phyloP scores from a whole-genome alignment of 2,797 vertebrate genomes.

The Labeo calbasu region DNA sequence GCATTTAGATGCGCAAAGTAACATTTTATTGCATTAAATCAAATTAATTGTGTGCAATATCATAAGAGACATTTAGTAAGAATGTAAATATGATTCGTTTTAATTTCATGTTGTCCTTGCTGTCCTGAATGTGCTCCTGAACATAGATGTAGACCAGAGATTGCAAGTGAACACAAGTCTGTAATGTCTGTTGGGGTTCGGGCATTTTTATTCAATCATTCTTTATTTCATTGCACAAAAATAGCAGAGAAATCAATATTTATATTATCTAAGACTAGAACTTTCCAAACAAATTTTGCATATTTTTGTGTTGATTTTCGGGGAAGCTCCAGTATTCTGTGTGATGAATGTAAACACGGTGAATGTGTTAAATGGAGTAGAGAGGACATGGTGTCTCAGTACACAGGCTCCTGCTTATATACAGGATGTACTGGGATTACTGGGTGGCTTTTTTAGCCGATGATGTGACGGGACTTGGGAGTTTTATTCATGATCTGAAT shows the following conservation, averaged over 20 bases:
- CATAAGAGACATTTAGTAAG: neutral
- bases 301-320: neutral
- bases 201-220: neutral
- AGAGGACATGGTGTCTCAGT: conserved; percentile 11
- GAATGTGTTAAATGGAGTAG: conserved; percentile 34
- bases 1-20: neutral
- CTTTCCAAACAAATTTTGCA: neutral
- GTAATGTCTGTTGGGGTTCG: neutral
- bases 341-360: conserved; percentile 23
- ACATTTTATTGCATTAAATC: neutral
- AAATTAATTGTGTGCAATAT: neutral
- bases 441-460: conserved; percentile 46
- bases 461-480: conserved; percentile 47
- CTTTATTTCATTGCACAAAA: neutral
- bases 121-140: too few species aligned
- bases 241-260: neutral
- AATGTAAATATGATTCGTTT: neutral
- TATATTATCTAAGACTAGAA: neutral
- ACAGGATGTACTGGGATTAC: conserved; percentile 50
- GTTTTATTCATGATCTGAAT: conserved; percentile 58
- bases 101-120: neutral
- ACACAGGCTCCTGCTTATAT: conserved; percentile 23
- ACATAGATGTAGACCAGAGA: neutral
- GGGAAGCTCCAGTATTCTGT: neutral
- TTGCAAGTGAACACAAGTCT: neutral